These are phyloP conservation scores for Acestrorhynchus altus DNA, from an alignment of 2,797 vertebrate genomes.

Conservation along the genomic window DNA sequence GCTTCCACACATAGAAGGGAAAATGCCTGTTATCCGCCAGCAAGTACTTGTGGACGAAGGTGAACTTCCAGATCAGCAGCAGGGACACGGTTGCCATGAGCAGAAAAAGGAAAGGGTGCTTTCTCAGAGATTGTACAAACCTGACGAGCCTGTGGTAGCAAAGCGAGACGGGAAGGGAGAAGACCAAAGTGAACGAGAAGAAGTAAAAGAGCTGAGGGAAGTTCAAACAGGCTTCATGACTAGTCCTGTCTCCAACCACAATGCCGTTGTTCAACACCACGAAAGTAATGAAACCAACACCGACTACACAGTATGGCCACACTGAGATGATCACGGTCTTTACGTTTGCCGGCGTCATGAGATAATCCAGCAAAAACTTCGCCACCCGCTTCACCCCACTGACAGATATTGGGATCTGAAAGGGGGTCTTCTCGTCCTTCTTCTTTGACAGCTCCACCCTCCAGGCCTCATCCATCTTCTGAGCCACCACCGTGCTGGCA, in stretches of 20 bases:
- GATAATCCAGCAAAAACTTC: conserved; percentile 79
- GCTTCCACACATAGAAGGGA: conserved; percentile 94
- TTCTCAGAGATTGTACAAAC: conserved; percentile 82
- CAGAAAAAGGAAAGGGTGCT: conserved; percentile 78
- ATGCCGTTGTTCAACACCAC: conserved; percentile 87
- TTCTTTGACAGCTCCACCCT: conserved; percentile 84
- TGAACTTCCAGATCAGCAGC: conserved; percentile 91
- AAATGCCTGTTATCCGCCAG: conserved; percentile 96
- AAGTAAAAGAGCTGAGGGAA: conserved; percentile 96
- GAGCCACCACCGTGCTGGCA: conserved; percentile 84
- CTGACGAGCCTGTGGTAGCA: conserved; percentile 77
- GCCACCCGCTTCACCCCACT: conserved; percentile 74
- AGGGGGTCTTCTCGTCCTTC: conserved; percentile 82
- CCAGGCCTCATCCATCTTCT: conserved; percentile 89
- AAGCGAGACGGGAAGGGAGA: conserved; percentile 85
- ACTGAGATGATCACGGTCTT: conserved; percentile 72
- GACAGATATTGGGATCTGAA: conserved; percentile 74
- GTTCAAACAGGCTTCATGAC: conserved; percentile 91
- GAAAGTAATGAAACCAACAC: conserved; percentile 80
- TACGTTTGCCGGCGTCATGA: conserved; percentile 73
- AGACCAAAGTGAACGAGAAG: conserved; percentile 86
- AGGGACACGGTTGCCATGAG: conserved; percentile 68
- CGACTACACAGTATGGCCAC: conserved; percentile 87
- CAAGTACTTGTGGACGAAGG: conserved; percentile 90
- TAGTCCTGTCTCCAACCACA: conserved; percentile 90